Conservation (phyloP, 92 coral and sea anemone genomes). For the Zoanthus gigantus region DNA sequence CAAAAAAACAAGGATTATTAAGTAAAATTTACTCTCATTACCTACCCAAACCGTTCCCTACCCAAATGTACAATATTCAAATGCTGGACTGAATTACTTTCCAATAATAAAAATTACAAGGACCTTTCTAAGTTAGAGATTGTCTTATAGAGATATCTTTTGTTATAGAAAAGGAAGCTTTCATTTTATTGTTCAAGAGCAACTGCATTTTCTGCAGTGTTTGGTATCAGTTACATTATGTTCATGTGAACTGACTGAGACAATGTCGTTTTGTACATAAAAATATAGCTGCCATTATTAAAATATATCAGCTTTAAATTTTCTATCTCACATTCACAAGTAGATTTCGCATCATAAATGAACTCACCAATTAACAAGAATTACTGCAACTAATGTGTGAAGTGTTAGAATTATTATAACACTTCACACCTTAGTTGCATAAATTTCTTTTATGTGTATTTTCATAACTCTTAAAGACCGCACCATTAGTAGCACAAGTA, state of each 20-base stretch:
- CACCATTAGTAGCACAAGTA: constrained; percentile 19
- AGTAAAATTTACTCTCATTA: too few relatives aligned
- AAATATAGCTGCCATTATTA: not conserved
- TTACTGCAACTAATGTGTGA: not conserved
- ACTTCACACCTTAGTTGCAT: not conserved
- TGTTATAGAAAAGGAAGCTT: constrained; percentile 5
- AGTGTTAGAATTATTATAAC: too few relatives aligned
- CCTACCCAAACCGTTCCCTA: not conserved
- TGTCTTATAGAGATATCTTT: not conserved
- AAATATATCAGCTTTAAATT: constrained; percentile 1
- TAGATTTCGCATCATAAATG: not conserved
- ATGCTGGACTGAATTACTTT: not conserved
- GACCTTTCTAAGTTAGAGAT: constrained; percentile 2
- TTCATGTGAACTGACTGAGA: constrained; percentile 9
- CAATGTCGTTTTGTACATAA: constrained; percentile 14
- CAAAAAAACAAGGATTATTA: too few relatives aligned
- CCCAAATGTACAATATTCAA: constrained; percentile 4
- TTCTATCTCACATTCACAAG: constrained; percentile 18
- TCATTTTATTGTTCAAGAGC: constrained; percentile 2
- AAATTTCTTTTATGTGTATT: constrained; percentile 17
- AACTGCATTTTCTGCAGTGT: not conserved
- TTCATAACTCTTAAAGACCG: not conserved
- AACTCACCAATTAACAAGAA: not conserved
- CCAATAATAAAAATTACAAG: not conserved
- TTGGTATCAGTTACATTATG: constrained; percentile 9